These are phyloP conservation scores for Dryobates pubescens DNA, from an alignment of 2,797 vertebrate genomes.

Conservation along the genomic window DNA sequence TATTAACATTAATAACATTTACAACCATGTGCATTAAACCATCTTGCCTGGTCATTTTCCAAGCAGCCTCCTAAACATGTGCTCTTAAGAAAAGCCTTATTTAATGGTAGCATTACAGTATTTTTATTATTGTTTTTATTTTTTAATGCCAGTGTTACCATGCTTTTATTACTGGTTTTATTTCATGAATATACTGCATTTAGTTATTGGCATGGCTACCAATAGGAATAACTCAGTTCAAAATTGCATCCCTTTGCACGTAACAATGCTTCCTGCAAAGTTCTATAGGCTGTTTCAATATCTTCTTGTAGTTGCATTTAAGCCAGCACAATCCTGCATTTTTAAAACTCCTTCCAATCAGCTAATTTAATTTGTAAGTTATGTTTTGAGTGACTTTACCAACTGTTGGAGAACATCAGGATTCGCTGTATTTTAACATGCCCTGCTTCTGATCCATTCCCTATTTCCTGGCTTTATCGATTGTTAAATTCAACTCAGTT, in stretches of 20 bases:
- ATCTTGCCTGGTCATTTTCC: background rate
- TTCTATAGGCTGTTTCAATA: background rate
- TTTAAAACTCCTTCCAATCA: background rate
- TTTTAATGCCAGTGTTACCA: background rate
- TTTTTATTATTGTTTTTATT: background rate
- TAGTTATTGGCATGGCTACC: background rate
- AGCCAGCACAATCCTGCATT: background rate
- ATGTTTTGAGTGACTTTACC: background rate
- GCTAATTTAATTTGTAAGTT: background rate
- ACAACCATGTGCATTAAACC: background rate
- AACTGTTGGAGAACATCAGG: background rate
- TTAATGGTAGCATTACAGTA: background rate
- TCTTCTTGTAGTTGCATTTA: background rate
- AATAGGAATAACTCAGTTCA: background rate
- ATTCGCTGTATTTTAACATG: background rate
- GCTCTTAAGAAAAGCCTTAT: background rate
- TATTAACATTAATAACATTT: constrained; percentile 36
- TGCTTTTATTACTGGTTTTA: background rate
- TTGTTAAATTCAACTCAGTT: background rate
- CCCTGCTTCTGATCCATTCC: background rate
- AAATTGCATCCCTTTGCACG: background rate
- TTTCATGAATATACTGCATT: constrained; percentile 8
- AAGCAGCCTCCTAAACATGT: background rate
- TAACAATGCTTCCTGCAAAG: background rate
- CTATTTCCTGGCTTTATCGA: background rate